phyloP scores from a whole-genome alignment of 2,113 vertebrate genomes.

The Peromyscus californicus region DNA sequence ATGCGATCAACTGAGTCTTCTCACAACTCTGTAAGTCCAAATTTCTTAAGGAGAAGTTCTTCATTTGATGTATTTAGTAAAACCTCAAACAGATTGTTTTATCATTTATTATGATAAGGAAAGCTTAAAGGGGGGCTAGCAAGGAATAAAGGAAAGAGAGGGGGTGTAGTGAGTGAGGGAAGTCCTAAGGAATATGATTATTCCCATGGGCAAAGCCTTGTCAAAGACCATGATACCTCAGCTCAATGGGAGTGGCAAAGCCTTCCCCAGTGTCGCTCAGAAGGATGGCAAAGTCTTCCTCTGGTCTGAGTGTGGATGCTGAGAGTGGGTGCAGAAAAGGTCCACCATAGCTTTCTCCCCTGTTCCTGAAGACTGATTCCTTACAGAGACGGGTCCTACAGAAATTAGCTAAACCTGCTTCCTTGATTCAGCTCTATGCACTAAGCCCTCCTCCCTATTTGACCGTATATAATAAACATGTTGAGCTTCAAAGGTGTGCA shows the following conservation, averaged over 20 bases:
- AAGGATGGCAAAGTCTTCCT: no score
- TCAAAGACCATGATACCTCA: no score
- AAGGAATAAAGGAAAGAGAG: background rate
- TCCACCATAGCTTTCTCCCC: background rate
- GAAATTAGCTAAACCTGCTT: background rate
- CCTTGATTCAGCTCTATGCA: background rate
- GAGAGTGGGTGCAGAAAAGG: background rate
- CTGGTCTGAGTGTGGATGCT: background rate
- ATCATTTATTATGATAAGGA: background rate
- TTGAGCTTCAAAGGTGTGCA: no score
- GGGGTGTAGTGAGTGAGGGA: background rate
- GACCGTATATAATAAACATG: background rate
- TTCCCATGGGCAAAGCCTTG: background rate
- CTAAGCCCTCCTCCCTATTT: background rate
- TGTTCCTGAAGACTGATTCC: background rate
- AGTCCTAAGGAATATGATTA: background rate
- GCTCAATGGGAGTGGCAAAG: background rate
- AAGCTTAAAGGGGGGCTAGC: background rate
- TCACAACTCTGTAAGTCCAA: background rate
- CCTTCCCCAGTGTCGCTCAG: background rate
- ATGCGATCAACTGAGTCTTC: background rate
- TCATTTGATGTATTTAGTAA: background rate
- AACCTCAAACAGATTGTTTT: constrained; percentile 1
- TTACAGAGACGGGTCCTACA: background rate
- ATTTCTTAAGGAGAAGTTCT: background rate